Conservation (phyloP, 2,888 invertebrate species). For the Micoletzkya japonica region DNA sequence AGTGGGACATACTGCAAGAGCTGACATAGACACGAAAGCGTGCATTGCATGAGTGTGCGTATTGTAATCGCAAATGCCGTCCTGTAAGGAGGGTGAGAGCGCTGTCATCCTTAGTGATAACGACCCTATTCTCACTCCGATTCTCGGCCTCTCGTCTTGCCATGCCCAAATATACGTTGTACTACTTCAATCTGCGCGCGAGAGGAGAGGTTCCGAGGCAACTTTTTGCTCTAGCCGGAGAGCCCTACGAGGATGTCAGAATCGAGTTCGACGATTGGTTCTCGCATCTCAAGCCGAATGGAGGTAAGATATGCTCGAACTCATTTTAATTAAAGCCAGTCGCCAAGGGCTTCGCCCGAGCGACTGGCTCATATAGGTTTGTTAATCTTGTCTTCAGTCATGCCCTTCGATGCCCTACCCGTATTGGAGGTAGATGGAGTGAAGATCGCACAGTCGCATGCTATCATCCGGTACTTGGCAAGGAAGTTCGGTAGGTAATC, state of each 20-base stretch:
- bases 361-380: no score
- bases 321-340: no score
- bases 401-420: slow-evolving; percentile 27
- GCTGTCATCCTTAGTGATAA: no score
- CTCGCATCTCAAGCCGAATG: slow-evolving; percentile 9
- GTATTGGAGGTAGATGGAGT: slow-evolving; percentile 20
- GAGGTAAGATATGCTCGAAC: no score
- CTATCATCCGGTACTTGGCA: slow-evolving; percentile 16
- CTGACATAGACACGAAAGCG: no score
- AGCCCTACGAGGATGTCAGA: slow-evolving; percentile 24
- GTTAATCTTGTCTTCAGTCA: slow-evolving; percentile 13
- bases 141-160: no score
- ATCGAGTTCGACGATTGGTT: slow-evolving; percentile 23
- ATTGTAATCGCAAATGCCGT: no score
- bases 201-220: slow-evolving; percentile 21
- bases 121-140: no score
- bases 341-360: no score
- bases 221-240: slow-evolving; percentile 23
- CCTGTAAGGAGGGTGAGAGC: no score
- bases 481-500: slow-evolving; percentile 12
- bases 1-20: no score
- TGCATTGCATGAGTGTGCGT: no score
- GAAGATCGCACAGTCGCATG: slow-evolving; percentile 16
- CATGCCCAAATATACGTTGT: slow-evolving; percentile 23
- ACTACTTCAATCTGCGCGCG: slow-evolving; percentile 27